Conservation (phyloP, 2,888 invertebrate genomes). For the Drosophila kambysellisi region DNA sequence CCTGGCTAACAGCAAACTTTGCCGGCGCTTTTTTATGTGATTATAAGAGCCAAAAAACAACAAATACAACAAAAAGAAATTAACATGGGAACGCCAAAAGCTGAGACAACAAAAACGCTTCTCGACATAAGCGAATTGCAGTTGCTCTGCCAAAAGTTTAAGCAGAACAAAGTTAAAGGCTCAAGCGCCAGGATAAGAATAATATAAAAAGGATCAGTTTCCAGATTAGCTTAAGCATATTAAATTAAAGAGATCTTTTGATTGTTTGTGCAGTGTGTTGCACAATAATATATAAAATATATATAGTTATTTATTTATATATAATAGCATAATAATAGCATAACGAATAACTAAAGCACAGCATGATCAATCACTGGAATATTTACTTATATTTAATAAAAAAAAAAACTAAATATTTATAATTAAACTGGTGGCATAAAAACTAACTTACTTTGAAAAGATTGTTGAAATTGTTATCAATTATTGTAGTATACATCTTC, state of each 20-base stretch:
- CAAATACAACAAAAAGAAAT: slow-evolving; percentile 27
- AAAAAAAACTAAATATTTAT: not conserved
- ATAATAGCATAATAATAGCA: too few relatives aligned
- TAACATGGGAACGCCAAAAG: slow-evolving; percentile 54
- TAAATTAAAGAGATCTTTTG: not conserved
- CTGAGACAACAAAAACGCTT: slow-evolving; percentile 57
- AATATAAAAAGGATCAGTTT: not conserved
- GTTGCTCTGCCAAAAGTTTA: slow-evolving; percentile 7
- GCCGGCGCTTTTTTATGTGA: slow-evolving; percentile 42
- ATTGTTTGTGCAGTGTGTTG: too few relatives aligned
- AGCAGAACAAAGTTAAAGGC: not conserved
- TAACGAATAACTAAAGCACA: not conserved
- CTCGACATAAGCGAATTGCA: slow-evolving; percentile 8
- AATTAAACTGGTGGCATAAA: not conserved
- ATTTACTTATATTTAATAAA: rapidly evolving
- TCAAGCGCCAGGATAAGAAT: not conserved
- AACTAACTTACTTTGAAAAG: not conserved
- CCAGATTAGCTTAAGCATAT: not conserved
- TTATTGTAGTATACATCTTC: not conserved
- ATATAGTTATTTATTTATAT: not conserved
- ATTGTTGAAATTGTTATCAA: not conserved
- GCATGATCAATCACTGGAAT: not conserved
- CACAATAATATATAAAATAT: not conserved
- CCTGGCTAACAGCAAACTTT: slow-evolving; percentile 56
- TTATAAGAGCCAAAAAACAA: slow-evolving; percentile 33